Evolutionary conservation across 2,113 vertebrate species (phyloP).

Genomic region (Gadus chalcogrammus): DNA sequence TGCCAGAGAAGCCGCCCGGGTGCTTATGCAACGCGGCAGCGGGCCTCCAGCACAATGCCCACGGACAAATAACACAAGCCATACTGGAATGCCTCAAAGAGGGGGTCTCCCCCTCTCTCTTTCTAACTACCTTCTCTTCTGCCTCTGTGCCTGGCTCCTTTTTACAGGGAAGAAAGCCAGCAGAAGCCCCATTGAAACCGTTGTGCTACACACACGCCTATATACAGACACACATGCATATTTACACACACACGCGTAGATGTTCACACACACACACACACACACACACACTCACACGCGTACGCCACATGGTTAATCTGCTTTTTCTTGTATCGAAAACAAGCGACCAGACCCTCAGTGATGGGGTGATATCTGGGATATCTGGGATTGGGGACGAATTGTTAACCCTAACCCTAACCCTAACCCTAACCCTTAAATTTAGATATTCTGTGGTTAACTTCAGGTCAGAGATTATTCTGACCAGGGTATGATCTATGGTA

Average conservation of each 20-base stretch:
- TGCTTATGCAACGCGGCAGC: constrained; percentile 48
- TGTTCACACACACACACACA: constrained; percentile 3
- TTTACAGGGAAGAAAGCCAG: constrained; percentile 53
- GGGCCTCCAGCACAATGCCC: constrained; percentile 47
- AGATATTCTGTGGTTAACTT: no score
- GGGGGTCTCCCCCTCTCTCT: constrained; percentile 47
- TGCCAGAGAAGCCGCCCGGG: constrained; percentile 64
- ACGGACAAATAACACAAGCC: constrained; percentile 48
- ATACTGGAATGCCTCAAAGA: constrained; percentile 10
- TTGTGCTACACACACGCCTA: constrained; percentile 23
- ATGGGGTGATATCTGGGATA: no score
- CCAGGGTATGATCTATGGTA: no score
- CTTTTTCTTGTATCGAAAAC: no score
- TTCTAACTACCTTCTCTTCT: constrained; percentile 38
- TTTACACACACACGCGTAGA: constrained; percentile 5
- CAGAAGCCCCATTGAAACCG: constrained; percentile 45
- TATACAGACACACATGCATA: constrained; percentile 12
- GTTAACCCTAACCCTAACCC: no score
- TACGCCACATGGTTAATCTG: no score
- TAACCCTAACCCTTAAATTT: no score
- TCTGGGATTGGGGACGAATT: no score
- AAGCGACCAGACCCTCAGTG: no score
- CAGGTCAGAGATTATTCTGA: no score
- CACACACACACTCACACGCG: no score
- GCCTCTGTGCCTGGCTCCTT: constrained; percentile 50